Base-by-base conservation (phyloP, 2,797 vertebrate species). In the Esox lucius region DNA sequence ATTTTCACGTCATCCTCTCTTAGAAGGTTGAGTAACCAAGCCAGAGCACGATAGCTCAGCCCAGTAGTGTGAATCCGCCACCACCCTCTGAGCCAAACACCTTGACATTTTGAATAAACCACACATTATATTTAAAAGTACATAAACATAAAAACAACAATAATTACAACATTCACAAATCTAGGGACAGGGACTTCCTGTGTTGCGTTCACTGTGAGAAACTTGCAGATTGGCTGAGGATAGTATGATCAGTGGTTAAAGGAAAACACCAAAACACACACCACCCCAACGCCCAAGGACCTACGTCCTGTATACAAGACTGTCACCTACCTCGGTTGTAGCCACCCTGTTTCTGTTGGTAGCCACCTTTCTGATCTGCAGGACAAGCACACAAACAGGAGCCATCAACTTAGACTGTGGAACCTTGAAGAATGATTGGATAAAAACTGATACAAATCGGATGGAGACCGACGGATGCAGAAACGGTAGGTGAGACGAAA, bases 281-380 rank as follows among this genome's bases (percentile, higher is more conserved):
- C 33, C 39, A 42, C 5, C n/a, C 22, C 28, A 39, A 48, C 6
- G 11, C 12, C 1, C 9, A 51, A 31, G 28, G 46, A 61, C 26
- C n/a, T 48, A 42, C 39, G 5, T 42, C 39, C 24, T 26, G 48
- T 39, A 49, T 39, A 15, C 9, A 28, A 24, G 5, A 11, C 8
- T 39, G 67, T 5, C 12, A 85, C 84, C 6, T 84, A 93, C 92
- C 92, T 91, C 92, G 89, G 81, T 92, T 85, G 83, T 92, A 93
- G 5, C 87, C 56, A 24, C 56, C 83, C 11, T 92, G 82, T 68
- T 93, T 93, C 83, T 92, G 91, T 49, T 93, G 92, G 78, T 95
- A 95, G 8, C 92, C 91, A 3, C 93, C 94, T 88, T 94, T 95
- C 79, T 95, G 94, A 88, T 95, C 94, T 90, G 84, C 74, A 80